Base-by-base conservation (phyloP, 2,797 vertebrate genomes). In the Semaprochilodus insignis region DNA sequence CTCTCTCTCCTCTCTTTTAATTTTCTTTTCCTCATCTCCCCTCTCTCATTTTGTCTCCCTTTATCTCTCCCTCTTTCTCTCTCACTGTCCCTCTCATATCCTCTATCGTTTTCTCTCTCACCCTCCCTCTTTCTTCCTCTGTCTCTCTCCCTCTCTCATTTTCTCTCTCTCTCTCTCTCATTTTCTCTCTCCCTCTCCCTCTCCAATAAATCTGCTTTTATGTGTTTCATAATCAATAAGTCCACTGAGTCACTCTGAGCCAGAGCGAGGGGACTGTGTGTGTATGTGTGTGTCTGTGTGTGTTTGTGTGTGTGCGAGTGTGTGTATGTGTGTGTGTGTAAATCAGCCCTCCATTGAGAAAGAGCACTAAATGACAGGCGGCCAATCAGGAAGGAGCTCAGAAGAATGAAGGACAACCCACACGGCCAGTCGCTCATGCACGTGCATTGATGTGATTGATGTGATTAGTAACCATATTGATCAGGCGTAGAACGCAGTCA, bases 341-440 rank as follows among this genome's bases (percentile, higher is more conserved):
- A 88, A 87, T 87, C 83, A 90, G 83, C 65, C 83, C 86, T 92
- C 92, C 92, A 93, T 94, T 93, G 91, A 93, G 89, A 93, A 92
- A 92, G 88, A 90, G 84, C 89, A 85, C 83, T 82, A 85, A 79
- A 85, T 93, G 93, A 91, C 91, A 84, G 84, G 25, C 65, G 2
- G 91, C 92, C 93, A 93, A 85, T 91, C 90, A 81, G 84, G 87
- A 80, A 87, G 85, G 82, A 85, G 87, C 59, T 59, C 69, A 82
- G 60, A 83, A 74, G 70, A 72, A 69, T 83, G 80, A 89, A 79
- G 86, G 90, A 91, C 87, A 88, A 85, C 54, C 2, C 60, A 81
- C 60, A 71, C 51, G 75, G 73, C 75, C 72, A 86, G 14, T 62
- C 48, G 8, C 70, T 25, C 59, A 60, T 8, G 52, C 48, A 6